Conservation (phyloP, 2,113 vertebrate species). For the Nesospiza acunhae region DNA sequence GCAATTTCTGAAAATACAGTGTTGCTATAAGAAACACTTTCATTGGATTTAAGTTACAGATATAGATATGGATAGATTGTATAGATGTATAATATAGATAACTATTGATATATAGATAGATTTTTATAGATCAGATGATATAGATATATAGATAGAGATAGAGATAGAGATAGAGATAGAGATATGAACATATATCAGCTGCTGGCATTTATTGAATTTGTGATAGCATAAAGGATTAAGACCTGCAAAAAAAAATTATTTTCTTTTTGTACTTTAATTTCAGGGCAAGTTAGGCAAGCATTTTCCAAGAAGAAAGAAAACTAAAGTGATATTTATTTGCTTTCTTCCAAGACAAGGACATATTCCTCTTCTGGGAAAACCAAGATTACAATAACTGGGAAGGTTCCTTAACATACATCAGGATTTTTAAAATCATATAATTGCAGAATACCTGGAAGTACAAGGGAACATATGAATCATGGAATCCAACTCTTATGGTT, state of each 20-base stretch:
- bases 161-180: too few species aligned
- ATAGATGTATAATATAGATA: too few species aligned
- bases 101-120: too few species aligned
- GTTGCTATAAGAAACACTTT: not conserved
- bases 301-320: not conserved
- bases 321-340: not conserved
- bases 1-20: not conserved
- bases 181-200: not conserved
- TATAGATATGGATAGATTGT: too few species aligned
- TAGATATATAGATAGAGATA: too few species aligned
- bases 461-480: not conserved
- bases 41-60: not conserved
- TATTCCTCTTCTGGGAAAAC: not conserved
- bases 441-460: not conserved
- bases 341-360: not conserved
- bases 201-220: not conserved
- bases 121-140: too few species aligned
- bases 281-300: not conserved
- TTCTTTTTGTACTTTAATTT: not conserved
- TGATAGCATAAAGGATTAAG: not conserved
- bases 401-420: not conserved
- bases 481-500: fast-evolving
- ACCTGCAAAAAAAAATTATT: not conserved
- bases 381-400: not conserved
- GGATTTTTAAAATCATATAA: not conserved